Evolutionary conservation across 92 coral and sea anemone species (phyloP).

Genomic region (Plumapathes pennacea): DNA sequence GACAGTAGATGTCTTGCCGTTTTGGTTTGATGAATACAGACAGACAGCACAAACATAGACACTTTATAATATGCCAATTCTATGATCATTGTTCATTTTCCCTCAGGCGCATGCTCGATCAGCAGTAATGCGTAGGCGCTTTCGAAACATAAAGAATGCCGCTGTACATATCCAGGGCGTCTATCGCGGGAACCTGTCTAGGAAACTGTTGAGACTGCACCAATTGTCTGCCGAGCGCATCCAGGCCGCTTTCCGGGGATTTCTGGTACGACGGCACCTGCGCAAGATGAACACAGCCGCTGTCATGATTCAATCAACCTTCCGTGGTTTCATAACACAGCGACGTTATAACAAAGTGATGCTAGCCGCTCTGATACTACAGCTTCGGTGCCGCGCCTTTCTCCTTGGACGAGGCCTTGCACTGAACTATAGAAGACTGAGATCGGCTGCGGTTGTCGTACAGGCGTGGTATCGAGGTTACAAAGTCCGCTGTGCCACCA

Average conservation of each 20-base stretch:
- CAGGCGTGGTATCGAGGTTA: slow-evolving; percentile 65
- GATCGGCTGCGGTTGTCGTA: slow-evolving; percentile 40
- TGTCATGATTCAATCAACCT: slow-evolving; percentile 53
- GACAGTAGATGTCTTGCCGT: too few species aligned
- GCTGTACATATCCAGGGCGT: too few species aligned
- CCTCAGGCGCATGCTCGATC: too few species aligned
- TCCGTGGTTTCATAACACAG: slow-evolving; percentile 53
- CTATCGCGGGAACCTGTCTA: too few species aligned
- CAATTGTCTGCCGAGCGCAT: too few species aligned
- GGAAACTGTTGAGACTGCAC: too few species aligned
- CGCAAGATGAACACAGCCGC: slow-evolving; percentile 57
- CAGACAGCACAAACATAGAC: too few species aligned
- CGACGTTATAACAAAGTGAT: slow-evolving; percentile 32
- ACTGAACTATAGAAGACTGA: slow-evolving; percentile 55
- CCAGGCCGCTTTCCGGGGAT: slow-evolving; percentile 58
- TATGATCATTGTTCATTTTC: too few species aligned
- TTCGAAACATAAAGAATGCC: too few species aligned
- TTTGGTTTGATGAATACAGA: too few species aligned
- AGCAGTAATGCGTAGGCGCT: too few species aligned
- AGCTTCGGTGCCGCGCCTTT: slow-evolving; percentile 71
- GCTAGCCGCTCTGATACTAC: slow-evolving; percentile 59
- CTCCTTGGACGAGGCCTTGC: slow-evolving; percentile 70
- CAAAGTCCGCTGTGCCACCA: slow-evolving; percentile 21
- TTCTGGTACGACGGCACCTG: slow-evolving; percentile 46
- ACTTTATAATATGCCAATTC: too few species aligned